Base-by-base conservation (phyloP, 2,888 invertebrate species). In the Cryptocheilus praepositus region DNA sequence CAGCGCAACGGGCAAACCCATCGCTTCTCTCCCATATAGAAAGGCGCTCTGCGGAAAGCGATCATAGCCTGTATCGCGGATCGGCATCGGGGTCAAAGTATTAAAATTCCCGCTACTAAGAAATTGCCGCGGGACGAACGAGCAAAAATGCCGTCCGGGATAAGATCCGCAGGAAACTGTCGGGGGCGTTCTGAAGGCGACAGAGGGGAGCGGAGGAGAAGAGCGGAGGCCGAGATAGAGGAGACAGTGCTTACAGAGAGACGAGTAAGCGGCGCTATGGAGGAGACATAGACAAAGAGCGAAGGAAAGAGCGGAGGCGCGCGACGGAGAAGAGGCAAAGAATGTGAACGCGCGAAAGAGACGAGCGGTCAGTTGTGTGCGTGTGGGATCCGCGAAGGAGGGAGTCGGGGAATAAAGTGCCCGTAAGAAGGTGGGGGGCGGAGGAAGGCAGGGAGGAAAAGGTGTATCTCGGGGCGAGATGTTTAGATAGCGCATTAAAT, bases 401-500 rank as follows among this genome's bases (percentile, higher is more conserved):
- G 4, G 36, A 5, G 36, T 1, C 11, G 36, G 36, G 36, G 36
- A 36, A 7, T 36, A 62, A 62, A 46, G 45, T 19, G 36, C 16
- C 15, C 25, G 54, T 43, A 51, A 43, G 53, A 53, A 22, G 18
- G 44, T 19, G 49, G 51, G 36, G 53, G 49, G n/a, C 18, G 18
- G 43, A 56, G 18, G 15, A 43, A 44, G 43, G 19, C 43, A 56
- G 21, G 44, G 18, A 43, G 21, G 28, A 43, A 15, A 36, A 36
- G 36, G 36, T 36, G 36, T 36, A 18, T 65, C 59, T 49, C 18
- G 51, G 16, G 49, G 73, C 44, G 60, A 49, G 61, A 63, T 69
- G 61, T 59, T 66, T 58, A 52, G 61, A 64, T 67, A 57, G 64
- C 56, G 73, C 64, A 55, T 67, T 67, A 65, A 75, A 73, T 76